Evolutionary conservation across 2,113 vertebrate species (phyloP).

Genomic region (Trichomycterus rosablanca): DNA sequence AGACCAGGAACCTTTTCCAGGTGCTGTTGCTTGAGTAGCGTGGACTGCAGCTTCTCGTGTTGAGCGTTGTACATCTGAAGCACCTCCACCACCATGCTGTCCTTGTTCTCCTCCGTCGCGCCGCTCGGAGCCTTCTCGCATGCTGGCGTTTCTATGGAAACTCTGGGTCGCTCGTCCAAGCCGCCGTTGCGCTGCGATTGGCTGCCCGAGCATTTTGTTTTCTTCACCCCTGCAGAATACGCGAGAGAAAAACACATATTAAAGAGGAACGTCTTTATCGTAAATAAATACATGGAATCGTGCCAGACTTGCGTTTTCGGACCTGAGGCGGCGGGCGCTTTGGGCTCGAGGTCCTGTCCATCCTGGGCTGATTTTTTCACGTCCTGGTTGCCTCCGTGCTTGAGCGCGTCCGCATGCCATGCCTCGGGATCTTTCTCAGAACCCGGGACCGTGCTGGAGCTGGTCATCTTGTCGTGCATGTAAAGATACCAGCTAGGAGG

Average conservation of each 20-base stretch:
- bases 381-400: constrained; percentile 15
- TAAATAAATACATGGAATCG: not conserved
- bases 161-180: constrained; percentile 42
- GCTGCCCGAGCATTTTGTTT: constrained; percentile 50
- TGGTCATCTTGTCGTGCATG: constrained; percentile 33
- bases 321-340: constrained; percentile 24
- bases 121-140: constrained; percentile 44
- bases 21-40: constrained; percentile 77
- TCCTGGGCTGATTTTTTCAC: not conserved
- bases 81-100: constrained; percentile 79
- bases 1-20: constrained; percentile 73
- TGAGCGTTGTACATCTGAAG: constrained; percentile 78
- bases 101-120: constrained; percentile 75
- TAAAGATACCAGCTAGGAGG: constrained; percentile 43
- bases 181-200: constrained; percentile 50
- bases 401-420: constrained; percentile 16
- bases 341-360: not conserved
- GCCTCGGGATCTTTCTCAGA: constrained; percentile 25
- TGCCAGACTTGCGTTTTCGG: not conserved
- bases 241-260: too few relatives aligned
- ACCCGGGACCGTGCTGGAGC: constrained; percentile 3
- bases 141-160: constrained; percentile 43
- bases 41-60: constrained; percentile 75
- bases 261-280: too few relatives aligned
- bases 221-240: constrained; percentile 54